Evolutionary conservation across 2,797 vertebrate genomes (phyloP), one percentile per base, ranked within the genome.

Genomic region (Malurus leucopterus): DNA sequence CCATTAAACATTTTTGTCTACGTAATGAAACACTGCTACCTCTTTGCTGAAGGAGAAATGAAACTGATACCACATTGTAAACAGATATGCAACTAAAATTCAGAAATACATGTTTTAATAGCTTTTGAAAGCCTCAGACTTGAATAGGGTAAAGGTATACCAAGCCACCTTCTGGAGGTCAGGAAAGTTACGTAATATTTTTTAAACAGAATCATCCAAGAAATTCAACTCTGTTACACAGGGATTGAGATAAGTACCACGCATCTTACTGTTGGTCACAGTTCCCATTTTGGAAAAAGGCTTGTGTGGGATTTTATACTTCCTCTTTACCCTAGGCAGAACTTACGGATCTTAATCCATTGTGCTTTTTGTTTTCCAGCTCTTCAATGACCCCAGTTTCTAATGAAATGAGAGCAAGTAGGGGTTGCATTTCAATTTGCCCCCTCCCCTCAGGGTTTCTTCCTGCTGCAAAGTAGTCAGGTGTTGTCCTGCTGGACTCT

Each of bases 21-120:
- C 41, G 64, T 70, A 43, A 24, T 22, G n/a, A 53, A 84, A 49
- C 6, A 55, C 13, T 78, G 30, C 38, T 80, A 9, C 8, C 9
- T 43, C 36, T 5, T 34, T 70, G n/a, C 47, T 51, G 43, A 65
- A 75, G 32, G 13, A 78, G 34, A 80, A 75, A 15, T 13, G 7
- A 82, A 88, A 90, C n/a, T 24, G 13, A 38, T n/a, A 59, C 3
- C 11, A 57, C 4, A 0, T 29, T 13, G 29, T 78, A 82, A 86
- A 26, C 29, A 84, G 53, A 78, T 84, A 62, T 51, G 24, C 30
- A 91, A 84, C 57, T 11, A 71, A 50, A 86, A 57, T 38, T 67
- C 36, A 86, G 67, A 90, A 94, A 84, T 51, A 81, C 17, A 49
- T 57, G 38, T 16, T 79, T 63, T 30, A 84, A 46, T 36, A 73